Base-by-base conservation (phyloP, 2,113 vertebrate genomes). In the Platichthys stellatus region DNA sequence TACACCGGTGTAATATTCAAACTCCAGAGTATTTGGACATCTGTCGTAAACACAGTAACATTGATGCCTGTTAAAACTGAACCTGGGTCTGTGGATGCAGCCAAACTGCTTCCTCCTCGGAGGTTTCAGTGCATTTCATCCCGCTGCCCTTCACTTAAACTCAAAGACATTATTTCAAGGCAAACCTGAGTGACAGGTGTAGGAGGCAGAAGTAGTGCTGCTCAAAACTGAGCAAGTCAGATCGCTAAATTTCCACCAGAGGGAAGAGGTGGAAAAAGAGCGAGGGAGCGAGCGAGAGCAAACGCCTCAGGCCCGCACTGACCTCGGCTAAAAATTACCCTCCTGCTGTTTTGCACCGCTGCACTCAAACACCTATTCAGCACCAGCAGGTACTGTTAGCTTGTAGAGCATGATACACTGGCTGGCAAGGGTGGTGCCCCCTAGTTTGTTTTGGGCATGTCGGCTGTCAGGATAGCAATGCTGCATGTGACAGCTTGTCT, bases 321-420 rank as follows among this genome's bases (percentile, higher is more conserved):
- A 92, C 90, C 89, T 88, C 86, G 81, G 87, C 88, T 89, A 78
- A 90, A 91, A 91, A 88, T 89, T 76, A 89, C 87, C 71, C 35
- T 24, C 57, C 76, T 78, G 84, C 77, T 85, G 87, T 81, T 89
- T 86, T 88, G 85, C 86, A 80, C 78, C 58, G 4, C 70, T 89
- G 83, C 80, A 67, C 82, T 83, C 81, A 72, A 43, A 83, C 88
- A 92, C 80, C 74, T 84, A 76, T 78, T 72, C 82, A 85, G 76
- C 76, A 68, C 74, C 40, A 73, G 40, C 45, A 58, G 74, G 72
- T 79, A 80, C 28, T 72, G 75, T 76, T 81, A 56, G 47, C 73
- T 73, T 60, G 76, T 74, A 69, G 35, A 63, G 53, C 74, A 59
- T 0, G 65, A 83, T 74, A 62, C 74, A 45, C 45, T 20, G 21